A percentile compares a stretch with the other conserved stretches of the same genome.
These are phyloP conservation scores for Papilio gigon DNA, from an alignment of 2,888 invertebrate genomes.

Conservation along the genomic window DNA sequence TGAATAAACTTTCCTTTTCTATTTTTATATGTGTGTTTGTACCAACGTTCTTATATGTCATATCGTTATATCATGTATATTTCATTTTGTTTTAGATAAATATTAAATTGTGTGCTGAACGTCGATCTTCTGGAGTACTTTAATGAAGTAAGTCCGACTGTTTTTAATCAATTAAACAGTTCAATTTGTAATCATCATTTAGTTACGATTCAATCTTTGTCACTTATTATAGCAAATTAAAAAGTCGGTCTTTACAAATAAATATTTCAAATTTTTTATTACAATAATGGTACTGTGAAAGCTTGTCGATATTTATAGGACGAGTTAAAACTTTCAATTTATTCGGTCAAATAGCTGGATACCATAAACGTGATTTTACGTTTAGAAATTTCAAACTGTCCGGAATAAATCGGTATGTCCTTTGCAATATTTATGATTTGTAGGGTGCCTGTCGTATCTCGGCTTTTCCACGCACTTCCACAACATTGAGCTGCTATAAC, in stretches of 20 bases:
- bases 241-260: background rate
- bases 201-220: too few species aligned
- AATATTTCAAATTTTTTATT: background rate
- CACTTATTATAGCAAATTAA: background rate
- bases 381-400: constrained; percentile 56
- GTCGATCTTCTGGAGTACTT: too few species aligned
- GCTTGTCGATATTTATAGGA: background rate
- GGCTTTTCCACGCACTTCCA: constrained; percentile 72
- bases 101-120: too few species aligned
- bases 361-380: constrained; percentile 26
- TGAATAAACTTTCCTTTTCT: too few species aligned
- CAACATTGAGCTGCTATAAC: constrained; percentile 72
- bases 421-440: constrained; percentile 70
- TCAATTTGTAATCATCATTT: too few species aligned
- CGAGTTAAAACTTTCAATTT: constrained; percentile 5
- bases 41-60: too few species aligned
- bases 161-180: too few species aligned
- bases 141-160: too few species aligned
- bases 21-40: too few species aligned
- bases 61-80: too few species aligned
- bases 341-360: background rate
- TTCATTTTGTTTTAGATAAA: too few species aligned
- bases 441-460: constrained; percentile 66
- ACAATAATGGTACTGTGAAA: too few species aligned
- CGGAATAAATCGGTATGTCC: constrained; percentile 60